Evolutionary conservation across 2,888 invertebrate genomes (phyloP).

Genomic region (Cataglyphis altisquamis): DNA sequence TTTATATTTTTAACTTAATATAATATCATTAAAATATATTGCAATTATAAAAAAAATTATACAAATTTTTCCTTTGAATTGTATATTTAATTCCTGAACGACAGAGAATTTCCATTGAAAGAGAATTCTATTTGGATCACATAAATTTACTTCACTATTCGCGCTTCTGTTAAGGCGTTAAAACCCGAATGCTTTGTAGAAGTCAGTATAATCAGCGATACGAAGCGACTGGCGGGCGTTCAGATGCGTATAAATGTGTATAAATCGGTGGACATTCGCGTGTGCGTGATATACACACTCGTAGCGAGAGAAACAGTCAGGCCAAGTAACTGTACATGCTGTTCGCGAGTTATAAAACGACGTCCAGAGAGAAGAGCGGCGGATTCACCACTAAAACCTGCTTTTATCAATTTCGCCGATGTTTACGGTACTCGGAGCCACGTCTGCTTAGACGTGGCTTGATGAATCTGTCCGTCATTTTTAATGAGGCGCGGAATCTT

Average conservation of each 20-base stretch:
- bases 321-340: slow-evolving; percentile 80
- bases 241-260: background rate
- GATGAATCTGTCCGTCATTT: slow-evolving; percentile 18
- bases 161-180: slow-evolving; percentile 11
- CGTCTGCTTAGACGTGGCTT: slow-evolving; percentile 55
- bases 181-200: background rate
- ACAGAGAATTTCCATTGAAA: background rate
- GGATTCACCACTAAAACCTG: slow-evolving; percentile 58
- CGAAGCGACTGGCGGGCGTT: background rate
- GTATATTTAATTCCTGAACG: background rate
- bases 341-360: slow-evolving; percentile 63
- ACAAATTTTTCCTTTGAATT: background rate
- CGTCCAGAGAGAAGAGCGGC: slow-evolving; percentile 53
- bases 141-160: background rate
- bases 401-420: slow-evolving; percentile 72
- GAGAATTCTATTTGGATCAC: background rate
- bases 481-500: background rate
- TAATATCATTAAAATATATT: background rate
- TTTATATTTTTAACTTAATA: background rate
- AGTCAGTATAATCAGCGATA: background rate
- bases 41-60: background rate
- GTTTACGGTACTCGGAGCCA: slow-evolving; percentile 70
- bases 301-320: slow-evolving; percentile 69
- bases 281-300: slow-evolving; percentile 22
- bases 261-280: slow-evolving; percentile 28